phyloP scores from a whole-genome alignment of 2,797 vertebrate genomes.

The Rhodeus uyekii region DNA sequence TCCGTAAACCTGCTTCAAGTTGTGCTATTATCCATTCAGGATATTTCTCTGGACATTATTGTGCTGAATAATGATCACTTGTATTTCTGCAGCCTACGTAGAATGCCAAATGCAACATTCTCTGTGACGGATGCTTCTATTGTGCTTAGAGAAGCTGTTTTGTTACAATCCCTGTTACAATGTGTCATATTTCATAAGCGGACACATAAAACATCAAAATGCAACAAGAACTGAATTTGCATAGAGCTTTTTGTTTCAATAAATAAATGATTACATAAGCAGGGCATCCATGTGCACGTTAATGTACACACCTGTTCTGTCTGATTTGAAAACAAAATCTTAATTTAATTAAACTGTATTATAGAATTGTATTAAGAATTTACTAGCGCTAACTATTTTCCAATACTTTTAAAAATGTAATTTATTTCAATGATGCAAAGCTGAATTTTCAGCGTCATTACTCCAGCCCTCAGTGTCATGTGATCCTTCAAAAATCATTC shows the following conservation, averaged over 20 bases:
- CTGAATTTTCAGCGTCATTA: background rate
- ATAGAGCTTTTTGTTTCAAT: background rate
- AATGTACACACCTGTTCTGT: background rate
- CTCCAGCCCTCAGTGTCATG: background rate
- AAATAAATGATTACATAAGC: background rate
- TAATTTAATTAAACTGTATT: too few species aligned
- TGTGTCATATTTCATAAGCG: conserved; percentile 26
- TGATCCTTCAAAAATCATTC: background rate
- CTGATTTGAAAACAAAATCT: too few species aligned
- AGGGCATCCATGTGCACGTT: background rate
- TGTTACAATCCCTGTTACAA: background rate
- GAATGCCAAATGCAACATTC: background rate
- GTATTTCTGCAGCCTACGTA: background rate
- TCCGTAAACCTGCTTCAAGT: background rate
- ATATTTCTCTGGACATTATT: background rate
- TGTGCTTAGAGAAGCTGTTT: conserved; percentile 22
- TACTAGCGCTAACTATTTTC: too few species aligned
- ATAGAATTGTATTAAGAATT: too few species aligned
- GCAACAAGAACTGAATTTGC: background rate
- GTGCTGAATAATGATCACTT: background rate
- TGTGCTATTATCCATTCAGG: background rate
- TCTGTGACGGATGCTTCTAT: background rate
- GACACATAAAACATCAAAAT: conserved; percentile 5
- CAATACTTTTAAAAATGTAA: background rate
- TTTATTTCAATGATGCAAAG: background rate